Evolutionary conservation across 1,140 invertebrate genomes (phyloP).

Genomic region (Calosoma granatense): DNA sequence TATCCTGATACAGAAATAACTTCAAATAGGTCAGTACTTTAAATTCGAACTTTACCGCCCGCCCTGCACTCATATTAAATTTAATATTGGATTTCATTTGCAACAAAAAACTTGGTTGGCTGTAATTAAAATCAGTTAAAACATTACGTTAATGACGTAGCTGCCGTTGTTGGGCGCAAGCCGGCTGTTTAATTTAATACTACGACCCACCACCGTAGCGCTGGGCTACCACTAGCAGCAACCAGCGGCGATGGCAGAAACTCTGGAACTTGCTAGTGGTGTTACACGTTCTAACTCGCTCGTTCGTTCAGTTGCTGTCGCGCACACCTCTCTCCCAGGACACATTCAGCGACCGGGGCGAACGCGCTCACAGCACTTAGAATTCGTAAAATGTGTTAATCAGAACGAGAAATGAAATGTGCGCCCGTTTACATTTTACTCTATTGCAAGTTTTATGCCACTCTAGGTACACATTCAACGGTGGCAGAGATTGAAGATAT

Average conservation of each 20-base stretch:
- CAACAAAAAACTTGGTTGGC: background rate
- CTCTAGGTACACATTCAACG: no score
- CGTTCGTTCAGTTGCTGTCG: background rate
- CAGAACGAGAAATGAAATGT: background rate
- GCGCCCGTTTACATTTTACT: background rate
- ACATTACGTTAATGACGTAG: conserved; percentile 1
- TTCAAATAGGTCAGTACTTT: background rate
- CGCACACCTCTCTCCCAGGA: background rate
- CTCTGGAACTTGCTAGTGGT: background rate
- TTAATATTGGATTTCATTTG: conserved; percentile 1
- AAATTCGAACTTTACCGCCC: background rate
- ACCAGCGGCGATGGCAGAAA: background rate
- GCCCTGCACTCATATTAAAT: background rate
- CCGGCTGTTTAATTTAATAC: conserved; percentile 7
- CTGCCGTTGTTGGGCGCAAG: background rate
- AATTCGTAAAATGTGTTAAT: background rate
- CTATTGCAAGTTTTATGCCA: background rate
- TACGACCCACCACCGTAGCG: background rate
- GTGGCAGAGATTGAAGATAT: no score
- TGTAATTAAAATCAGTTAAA: conserved; percentile 7
- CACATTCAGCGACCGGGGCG: background rate
- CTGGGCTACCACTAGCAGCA: background rate
- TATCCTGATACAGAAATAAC: background rate
- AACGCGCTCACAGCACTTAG: background rate
- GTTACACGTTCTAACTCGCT: no score